Base-by-base conservation (phyloP, 2,797 vertebrate species). In the Micrastur ruficollis region DNA sequence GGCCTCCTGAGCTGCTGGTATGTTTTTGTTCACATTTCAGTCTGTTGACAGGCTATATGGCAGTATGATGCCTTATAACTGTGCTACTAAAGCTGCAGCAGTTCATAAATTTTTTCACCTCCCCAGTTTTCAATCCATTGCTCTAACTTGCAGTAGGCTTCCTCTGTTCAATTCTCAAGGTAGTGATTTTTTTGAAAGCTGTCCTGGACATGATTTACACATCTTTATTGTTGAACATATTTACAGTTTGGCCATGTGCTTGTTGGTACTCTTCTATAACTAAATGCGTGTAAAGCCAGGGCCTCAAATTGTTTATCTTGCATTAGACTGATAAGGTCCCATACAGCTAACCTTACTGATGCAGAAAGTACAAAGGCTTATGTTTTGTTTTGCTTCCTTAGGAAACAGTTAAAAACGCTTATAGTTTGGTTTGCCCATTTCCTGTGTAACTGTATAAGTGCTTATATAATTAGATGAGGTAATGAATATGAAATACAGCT, bases 1-100 rank as follows among this genome's bases (percentile, higher is more conserved):
- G 99, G 5, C 99, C 99, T 66, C 99, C 99, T n/a, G 99, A 99
- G 94, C 98, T 99, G 46, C 97, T 99, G 98, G 99, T 99, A 96
- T 8, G 96, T 95, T 85, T 70, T 8, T 66, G 34, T 94, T 80
- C 7, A 7, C 8, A 12, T 85, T 79, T 84, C 65, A n/a, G 25
- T 53, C 38, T 59, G 31, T 53, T 93, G 63, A 81, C 4, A 1
- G 12, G 46, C 58, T 53, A 0, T 42, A 6, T 65, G 63, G 29
- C 67, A 29, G 18, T 25, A 6, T 7, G 29, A 20, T 59, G 67
- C 29, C 32, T 46, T 42, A 16, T 11, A 47, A n/a, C 44, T 46
- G 19, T 27, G 34, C 47, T 75, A 12, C 38, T 78, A 15, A 65
- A 89, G 42, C 58, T 67, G 36, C 25, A 81, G 52, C 42, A 67